Evolutionary conservation across 2,797 vertebrate genomes (phyloP).

Genomic region (Pseudomugil gertrudae): DNA sequence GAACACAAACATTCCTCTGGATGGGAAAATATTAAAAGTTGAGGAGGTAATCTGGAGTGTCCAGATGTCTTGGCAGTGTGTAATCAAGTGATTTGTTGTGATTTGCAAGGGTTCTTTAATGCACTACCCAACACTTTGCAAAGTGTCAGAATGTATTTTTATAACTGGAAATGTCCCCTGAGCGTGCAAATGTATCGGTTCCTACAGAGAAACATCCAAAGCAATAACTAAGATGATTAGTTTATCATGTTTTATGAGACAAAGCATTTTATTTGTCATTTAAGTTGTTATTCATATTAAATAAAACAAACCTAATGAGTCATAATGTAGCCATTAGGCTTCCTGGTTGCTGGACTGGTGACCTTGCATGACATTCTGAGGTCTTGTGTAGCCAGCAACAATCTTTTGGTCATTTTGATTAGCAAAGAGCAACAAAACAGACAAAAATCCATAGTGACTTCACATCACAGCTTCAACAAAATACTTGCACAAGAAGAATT

Average conservation of each 20-base stretch:
- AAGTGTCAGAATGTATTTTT: slow-evolving; percentile 15
- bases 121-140: slow-evolving; percentile 13
- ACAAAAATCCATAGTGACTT: slow-evolving; percentile 15
- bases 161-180: slow-evolving; percentile 9
- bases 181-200: not conserved
- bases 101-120: slow-evolving; percentile 29
- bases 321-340: slow-evolving; percentile 48
- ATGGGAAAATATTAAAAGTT: slow-evolving; percentile 10
- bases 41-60: slow-evolving; percentile 59
- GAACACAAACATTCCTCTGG: slow-evolving; percentile 9
- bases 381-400: slow-evolving; percentile 45
- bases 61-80: slow-evolving; percentile 52
- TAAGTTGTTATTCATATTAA: slow-evolving; percentile 5
- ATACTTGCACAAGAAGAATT: no score
- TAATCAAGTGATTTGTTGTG: slow-evolving; percentile 40
- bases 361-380: slow-evolving; percentile 36
- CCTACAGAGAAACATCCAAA: not conserved
- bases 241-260: slow-evolving; percentile 6
- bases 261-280: slow-evolving; percentile 7
- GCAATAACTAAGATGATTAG: slow-evolving; percentile 11
- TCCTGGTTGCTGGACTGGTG: slow-evolving; percentile 60
- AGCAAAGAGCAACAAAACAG: slow-evolving; percentile 46
- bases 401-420: slow-evolving; percentile 32
- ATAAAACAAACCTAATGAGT: slow-evolving; percentile 49
- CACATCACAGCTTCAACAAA: no score